Conservation (phyloP, 2,797 vertebrate species). For the Picus viridis region DNA sequence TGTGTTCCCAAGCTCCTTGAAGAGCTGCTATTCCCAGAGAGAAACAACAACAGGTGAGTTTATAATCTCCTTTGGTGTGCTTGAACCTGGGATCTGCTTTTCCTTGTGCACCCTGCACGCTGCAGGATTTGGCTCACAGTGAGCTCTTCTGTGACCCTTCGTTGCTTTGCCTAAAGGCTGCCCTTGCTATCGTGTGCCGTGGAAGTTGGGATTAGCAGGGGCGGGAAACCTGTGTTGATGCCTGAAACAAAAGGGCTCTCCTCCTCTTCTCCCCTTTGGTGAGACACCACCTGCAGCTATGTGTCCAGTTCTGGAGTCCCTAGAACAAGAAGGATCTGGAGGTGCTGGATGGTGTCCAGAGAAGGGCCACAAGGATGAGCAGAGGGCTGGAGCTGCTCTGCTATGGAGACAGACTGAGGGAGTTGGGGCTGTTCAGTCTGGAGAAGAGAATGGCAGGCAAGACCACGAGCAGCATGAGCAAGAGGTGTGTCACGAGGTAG, state of each 20-base stretch:
- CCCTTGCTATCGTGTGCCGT: neutral
- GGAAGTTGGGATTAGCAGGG: neutral
- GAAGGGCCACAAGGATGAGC: no score
- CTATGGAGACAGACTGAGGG: no score
- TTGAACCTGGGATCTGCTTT: conserved; percentile 18
- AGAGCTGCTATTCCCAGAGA: conserved; percentile 39
- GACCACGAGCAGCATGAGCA: no score
- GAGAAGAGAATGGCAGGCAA: no score
- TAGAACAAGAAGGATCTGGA: no score
- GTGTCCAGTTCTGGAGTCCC: no score
- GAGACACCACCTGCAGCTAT: no score
- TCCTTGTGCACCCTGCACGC: neutral
- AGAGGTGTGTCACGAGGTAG: no score
- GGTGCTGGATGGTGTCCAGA: no score
- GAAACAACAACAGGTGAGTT: conserved; percentile 25
- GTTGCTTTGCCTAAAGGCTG: conserved; percentile 8
- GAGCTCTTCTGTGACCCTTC: conserved; percentile 15
- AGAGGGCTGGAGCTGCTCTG: no score
- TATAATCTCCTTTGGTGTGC: neutral
- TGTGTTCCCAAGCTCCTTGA: conserved; percentile 37
- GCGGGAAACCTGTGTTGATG: neutral
- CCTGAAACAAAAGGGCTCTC: neutral
- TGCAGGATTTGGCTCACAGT: neutral
- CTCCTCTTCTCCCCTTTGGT: no score
- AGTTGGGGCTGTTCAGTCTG: no score